Conservation (phyloP, 2,113 vertebrate species). For the Boleophthalmus pectinirostris region DNA sequence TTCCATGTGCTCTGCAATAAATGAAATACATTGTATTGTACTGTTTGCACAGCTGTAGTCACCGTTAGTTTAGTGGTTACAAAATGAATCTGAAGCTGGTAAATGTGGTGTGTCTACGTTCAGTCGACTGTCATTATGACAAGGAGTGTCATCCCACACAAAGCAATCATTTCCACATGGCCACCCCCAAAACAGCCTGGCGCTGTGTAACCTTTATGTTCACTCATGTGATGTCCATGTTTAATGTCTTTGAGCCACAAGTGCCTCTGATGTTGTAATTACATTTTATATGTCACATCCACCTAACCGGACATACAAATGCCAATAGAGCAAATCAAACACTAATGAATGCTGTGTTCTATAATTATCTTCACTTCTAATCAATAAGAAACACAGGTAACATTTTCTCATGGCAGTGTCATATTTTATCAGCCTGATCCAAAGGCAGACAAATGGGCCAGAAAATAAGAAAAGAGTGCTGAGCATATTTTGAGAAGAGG, state of each 20-base stretch:
- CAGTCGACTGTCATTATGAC: slow-evolving; percentile 35
- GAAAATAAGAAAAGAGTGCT: slow-evolving; percentile 50
- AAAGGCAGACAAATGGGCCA: slow-evolving; percentile 42
- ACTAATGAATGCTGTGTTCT: slow-evolving; percentile 23
- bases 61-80: slow-evolving; percentile 10
- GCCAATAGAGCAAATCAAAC: slow-evolving; percentile 21
- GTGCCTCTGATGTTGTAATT: slow-evolving; percentile 46
- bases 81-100: slow-evolving; percentile 36
- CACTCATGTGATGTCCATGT: slow-evolving; percentile 15
- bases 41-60: background rate
- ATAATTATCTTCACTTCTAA: slow-evolving; percentile 36
- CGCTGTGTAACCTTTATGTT: slow-evolving; percentile 45
- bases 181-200: slow-evolving; percentile 27
- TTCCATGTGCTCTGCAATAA: no score
- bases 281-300: slow-evolving; percentile 38
- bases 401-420: slow-evolving; percentile 6
- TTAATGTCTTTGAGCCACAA: slow-evolving; percentile 29
- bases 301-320: slow-evolving; percentile 9
- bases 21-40: background rate
- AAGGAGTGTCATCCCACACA: slow-evolving; percentile 25
- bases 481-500: slow-evolving; percentile 48
- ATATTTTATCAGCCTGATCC: background rate
- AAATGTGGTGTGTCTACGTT: slow-evolving; percentile 37
- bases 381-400: slow-evolving; percentile 39
- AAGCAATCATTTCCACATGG: slow-evolving; percentile 42